These are phyloP conservation scores for Bimastos eiseni DNA, from an alignment of 2,888 invertebrate species.

Conservation along the genomic window DNA sequence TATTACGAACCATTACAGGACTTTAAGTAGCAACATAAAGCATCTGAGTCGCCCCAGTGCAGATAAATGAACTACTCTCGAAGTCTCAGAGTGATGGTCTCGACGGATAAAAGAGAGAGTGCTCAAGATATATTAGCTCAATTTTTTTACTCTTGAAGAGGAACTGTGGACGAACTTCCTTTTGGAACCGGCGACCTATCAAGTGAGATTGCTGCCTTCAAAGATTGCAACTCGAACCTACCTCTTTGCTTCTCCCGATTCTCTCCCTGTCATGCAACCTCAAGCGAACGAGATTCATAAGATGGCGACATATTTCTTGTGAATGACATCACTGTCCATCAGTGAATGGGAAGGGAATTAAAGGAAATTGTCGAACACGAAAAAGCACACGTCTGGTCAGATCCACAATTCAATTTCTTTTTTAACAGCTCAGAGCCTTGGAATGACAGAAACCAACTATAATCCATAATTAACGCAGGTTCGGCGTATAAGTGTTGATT, in stretches of 20 bases:
- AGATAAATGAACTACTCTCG: neutral
- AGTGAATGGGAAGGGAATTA: neutral
- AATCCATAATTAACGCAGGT: neutral
- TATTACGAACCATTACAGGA: neutral
- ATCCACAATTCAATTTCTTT: neutral
- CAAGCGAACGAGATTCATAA: neutral
- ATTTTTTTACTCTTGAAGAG: neutral
- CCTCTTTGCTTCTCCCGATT: too few relatives aligned
- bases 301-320: neutral
- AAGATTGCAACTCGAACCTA: neutral
- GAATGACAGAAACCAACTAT: neutral
- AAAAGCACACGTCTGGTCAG: neutral
- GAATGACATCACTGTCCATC: too few relatives aligned
- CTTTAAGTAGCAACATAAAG: neutral
- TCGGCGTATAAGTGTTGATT: neutral
- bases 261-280: too few relatives aligned
- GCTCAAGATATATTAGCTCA: constrained; percentile 13
- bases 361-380: neutral
- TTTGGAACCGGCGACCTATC: neutral
- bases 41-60: neutral
- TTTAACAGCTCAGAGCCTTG: neutral
- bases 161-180: neutral
- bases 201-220: neutral
- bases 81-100: neutral
- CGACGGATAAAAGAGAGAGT: neutral